Base-by-base conservation (phyloP, 1,140 invertebrate species). In the Caenorhabditis tropicalis region DNA sequence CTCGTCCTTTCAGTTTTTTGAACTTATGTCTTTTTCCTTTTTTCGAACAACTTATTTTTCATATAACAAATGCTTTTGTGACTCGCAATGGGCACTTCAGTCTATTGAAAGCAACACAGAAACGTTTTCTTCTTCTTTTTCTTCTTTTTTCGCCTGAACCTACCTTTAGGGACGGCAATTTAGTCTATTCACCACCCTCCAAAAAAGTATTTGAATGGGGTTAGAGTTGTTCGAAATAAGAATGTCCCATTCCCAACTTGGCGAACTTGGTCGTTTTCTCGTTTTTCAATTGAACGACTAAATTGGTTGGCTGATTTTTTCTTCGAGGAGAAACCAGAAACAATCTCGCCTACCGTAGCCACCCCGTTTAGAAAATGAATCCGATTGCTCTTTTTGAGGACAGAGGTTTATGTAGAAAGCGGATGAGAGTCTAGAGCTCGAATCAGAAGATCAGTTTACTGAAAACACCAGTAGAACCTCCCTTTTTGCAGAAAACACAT, bases 71-170 rank as follows among this genome's bases (percentile, higher is more conserved):
- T 36, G 65, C 43, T 36, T 74, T 74, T 74, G 33, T 24, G 31
- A 74, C 65, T 46, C 33, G 15, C 65, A 16, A 43, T 74, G 65
- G 43, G 65, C 65, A 74, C 65, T 74, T 74, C 19, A 43, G 12
- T 74, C 36, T 24, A 74, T 74, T 74, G 29, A 74, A 74, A 36
- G 36, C 36, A 74, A 74, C 58, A 43, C 9, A 7, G 53, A 56
- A 56, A 56, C 53, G 53, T 56, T 56, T 51, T n/a, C 48, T 56
- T 56, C 29, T 27, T 24, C 7, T 15, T 27, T 27, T 27, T 9
- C 24, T 46, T 46, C 9, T 24, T 24, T 12, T 15, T n/a, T n/a
- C 16, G 16, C 60, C 9, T 36, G n/a, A 19, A 36, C 24, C 31
- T 16, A 21, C 58, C 36, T 74, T 24, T 24, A 15, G 15, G 36